Evolutionary conservation across 1,140 invertebrate species (phyloP).

Genomic region (Globodera ellingtonae): DNA sequence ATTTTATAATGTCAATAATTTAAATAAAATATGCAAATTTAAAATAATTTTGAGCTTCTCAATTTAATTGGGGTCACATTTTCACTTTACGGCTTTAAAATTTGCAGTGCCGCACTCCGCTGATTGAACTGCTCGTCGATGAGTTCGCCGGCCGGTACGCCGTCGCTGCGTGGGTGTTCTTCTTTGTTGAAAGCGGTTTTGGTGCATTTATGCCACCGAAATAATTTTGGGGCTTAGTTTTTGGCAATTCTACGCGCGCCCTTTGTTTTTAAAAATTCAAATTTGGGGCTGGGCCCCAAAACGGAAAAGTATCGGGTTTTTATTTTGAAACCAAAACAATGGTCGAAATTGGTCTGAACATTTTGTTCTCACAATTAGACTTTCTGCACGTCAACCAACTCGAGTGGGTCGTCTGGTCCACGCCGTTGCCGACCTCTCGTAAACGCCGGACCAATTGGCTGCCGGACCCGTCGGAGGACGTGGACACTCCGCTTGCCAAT

Average conservation of each 20-base stretch:
- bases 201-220: constrained; percentile 34
- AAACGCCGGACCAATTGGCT: constrained; percentile 34
- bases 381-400: constrained; percentile 25
- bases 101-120: constrained; percentile 30
- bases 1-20: neutral
- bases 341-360: too few relatives aligned
- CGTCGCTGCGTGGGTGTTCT: constrained; percentile 31
- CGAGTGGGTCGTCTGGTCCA: constrained; percentile 18
- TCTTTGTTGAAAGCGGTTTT: constrained; percentile 36
- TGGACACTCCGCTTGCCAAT: constrained; percentile 5
- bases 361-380: neutral
- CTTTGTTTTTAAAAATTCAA: too few relatives aligned
- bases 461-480: neutral
- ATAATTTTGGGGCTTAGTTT: too few relatives aligned
- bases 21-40: too few relatives aligned
- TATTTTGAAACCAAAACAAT: too few relatives aligned
- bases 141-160: constrained; percentile 36
- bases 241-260: too few relatives aligned
- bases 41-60: neutral
- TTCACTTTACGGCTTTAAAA: neutral
- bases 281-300: too few relatives aligned
- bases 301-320: too few relatives aligned
- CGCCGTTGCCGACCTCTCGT: constrained; percentile 3
- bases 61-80: neutral
- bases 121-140: constrained; percentile 32